phyloP scores from a whole-genome alignment of 1,140 invertebrate species.

The Micrasema longulum region DNA sequence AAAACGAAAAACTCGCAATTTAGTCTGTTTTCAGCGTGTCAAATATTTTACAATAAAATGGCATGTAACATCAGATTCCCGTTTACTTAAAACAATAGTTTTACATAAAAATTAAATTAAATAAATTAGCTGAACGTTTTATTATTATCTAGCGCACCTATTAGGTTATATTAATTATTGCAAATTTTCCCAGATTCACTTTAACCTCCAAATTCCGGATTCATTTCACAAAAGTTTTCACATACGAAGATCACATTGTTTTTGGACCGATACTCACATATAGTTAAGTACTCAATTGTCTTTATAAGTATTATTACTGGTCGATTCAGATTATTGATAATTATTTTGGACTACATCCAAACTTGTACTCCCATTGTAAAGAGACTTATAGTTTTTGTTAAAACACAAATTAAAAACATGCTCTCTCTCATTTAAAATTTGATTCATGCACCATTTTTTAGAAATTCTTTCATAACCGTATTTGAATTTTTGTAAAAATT shows the following conservation, averaged over 20 bases:
- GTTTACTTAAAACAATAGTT: neutral
- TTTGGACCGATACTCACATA: neutral
- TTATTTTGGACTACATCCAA: neutral
- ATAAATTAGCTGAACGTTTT: slow-evolving; percentile 11
- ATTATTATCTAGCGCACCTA: slow-evolving; percentile 47
- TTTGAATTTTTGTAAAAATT: too few relatives aligned
- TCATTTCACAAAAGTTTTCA: slow-evolving; percentile 35
- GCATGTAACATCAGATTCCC: slow-evolving; percentile 29
- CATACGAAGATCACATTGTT: neutral
- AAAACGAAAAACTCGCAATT: too few relatives aligned
- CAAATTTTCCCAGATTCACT: slow-evolving; percentile 55
- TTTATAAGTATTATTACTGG: slow-evolving; percentile 9
- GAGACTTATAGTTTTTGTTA: slow-evolving; percentile 11
- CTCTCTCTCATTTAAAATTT: too few relatives aligned
- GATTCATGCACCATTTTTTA: too few relatives aligned
- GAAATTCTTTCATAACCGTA: too few relatives aligned
- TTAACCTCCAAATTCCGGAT: slow-evolving; percentile 53
- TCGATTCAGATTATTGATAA: slow-evolving; percentile 4
- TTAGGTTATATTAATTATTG: slow-evolving; percentile 52
- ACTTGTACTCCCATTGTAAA: slow-evolving; percentile 2
- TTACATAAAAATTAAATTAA: neutral
- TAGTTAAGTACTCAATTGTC: neutral
- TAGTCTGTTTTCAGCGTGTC: neutral
- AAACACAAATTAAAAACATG: slow-evolving; percentile 24
- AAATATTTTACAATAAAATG: slow-evolving; percentile 1